Base-by-base conservation (phyloP, 2,797 vertebrate species). In the Enteromius thamalakanensis region DNA sequence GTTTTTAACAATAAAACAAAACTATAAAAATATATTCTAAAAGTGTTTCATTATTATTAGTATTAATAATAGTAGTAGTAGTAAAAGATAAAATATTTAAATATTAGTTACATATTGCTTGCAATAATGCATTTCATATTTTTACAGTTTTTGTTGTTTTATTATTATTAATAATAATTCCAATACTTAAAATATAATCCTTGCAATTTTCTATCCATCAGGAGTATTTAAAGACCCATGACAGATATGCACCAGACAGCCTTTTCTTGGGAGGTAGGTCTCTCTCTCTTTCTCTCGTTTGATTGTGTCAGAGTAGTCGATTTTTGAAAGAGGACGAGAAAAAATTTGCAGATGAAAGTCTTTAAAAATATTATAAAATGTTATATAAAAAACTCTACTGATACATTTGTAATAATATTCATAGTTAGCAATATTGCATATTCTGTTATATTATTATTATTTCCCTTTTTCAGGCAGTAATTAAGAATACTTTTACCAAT, bases 201-300 rank as follows among this genome's bases (percentile, higher is more conserved):
- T 19, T 67, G 19, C 26, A 34, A 49, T 51, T 15, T 45, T 62
- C 6, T 23, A 23, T 51, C n/a, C 15, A 49, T 15, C 83, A 99
- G 97, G 93, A 94, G 84, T 97, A 96, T 87, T 83, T 98, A 85
- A 96, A 94, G 89, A 91, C 92, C 68, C 93, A 93, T n/a, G 87
- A 92, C 81, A 94, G 90, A 85, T 96, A 96, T 90, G 91, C 88
- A 80, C 85, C 97, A 88, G 92, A 84, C 64, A 93, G 92, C 49
- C 90, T 96, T 87, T 96, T 96, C 87, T 87, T 98, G 87, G 96
- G 96, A 93, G 97, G 97, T 98, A 93, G 93, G 93, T 34, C 19
- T 71, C 37, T 26, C 34, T 58, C 11, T 23, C 1, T 60, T 4
- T 12, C 9, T 55, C 53, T 26, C 40, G 34, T 76, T 17, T 40